Percentiles rank a stretch among this genome's conserved stretches.
phyloP scores from a whole-genome alignment of 2,888 invertebrate genomes.

The Tenthredo mesomela region DNA sequence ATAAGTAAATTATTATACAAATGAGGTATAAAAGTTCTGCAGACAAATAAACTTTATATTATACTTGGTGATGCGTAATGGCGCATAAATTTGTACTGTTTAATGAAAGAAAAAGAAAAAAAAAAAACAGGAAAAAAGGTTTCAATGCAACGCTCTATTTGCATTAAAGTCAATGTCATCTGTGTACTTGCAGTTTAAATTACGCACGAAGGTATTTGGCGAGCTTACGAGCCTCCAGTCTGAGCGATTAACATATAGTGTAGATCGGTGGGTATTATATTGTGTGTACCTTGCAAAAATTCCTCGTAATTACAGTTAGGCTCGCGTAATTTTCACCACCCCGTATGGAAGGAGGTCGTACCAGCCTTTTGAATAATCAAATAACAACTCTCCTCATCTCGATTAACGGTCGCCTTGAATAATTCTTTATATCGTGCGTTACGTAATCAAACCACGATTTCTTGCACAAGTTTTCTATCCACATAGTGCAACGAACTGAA shows the following conservation, averaged over 20 bases:
- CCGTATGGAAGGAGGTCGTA: slow-evolving; percentile 29
- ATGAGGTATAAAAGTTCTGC: neutral
- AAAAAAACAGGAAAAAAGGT: neutral
- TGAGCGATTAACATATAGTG: slow-evolving; percentile 9
- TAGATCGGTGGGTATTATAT: neutral
- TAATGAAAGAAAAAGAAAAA: neutral
- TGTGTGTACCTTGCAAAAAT: slow-evolving; percentile 30
- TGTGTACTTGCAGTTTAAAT: slow-evolving; percentile 17
- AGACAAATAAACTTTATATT: neutral
- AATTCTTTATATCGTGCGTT: slow-evolving; percentile 9
- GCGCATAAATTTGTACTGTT: slow-evolving; percentile 21
- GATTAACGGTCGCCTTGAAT: slow-evolving; percentile 47
- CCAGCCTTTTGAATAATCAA: slow-evolving; percentile 44
- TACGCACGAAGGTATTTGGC: slow-evolving; percentile 37
- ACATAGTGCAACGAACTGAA: slow-evolving; percentile 30
- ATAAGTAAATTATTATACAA: neutral
- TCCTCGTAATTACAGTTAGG: slow-evolving; percentile 32
- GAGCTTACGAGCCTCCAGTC: slow-evolving; percentile 1
- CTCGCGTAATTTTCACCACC: slow-evolving; percentile 32
- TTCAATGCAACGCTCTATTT: slow-evolving; percentile 40
- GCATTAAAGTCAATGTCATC: slow-evolving; percentile 39
- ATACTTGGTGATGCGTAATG: neutral
- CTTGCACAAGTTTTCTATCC: slow-evolving; percentile 19
- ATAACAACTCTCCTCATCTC: slow-evolving; percentile 38
- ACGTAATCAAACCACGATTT: slow-evolving; percentile 40